Evolutionary conservation across 2,113 vertebrate species (phyloP), one percentile per base, ranked within the genome.

Genomic region (Nothocercus nigrocapillus): DNA sequence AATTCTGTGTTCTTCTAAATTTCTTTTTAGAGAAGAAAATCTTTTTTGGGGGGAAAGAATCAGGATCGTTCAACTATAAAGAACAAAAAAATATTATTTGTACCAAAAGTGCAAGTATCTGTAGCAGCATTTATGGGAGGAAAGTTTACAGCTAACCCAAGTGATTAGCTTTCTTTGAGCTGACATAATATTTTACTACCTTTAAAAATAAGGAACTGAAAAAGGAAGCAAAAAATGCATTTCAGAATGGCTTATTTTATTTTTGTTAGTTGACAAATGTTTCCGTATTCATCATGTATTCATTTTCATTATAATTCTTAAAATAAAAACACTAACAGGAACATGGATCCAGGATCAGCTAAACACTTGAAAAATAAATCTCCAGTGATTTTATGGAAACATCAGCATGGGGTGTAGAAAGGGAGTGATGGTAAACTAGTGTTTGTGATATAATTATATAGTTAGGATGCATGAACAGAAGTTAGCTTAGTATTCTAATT

Each of bases 321-420:
- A 62, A 87, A 76, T 61, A 59, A 40, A 70, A 87, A 80, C 5
- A 42, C 36, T 38, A 40, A 34, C 69, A 63, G 85, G 19, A 72
- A 72, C 78, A 76, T 88, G 16, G 81, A 58, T 85, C 88, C 56
- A 89, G 94, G 74, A 83, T 66, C 81, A 38, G 58, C 67, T 91
- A 96, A 67, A 58, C 36, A 68, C 45, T 94, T 84, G 47, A 90
- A 93, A 91, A 94, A 88, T 83, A 95, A 79, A 82, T 95, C 77
- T 94, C 22, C 7, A 20, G 45, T 92, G 27, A 67, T 82, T 91
- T 82, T 25, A 68, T 74, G 62, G 78, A 97, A 90, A 84, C 1
- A 0, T 75, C 94, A 95, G n/a, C 80, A 72, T 82, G 94, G 96
- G 79, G 62, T 93, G 27, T 82, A 87, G 38, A 76, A 87, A 95